phyloP scores from a whole-genome alignment of 2,797 vertebrate genomes.

The Heterohyrax brucei region DNA sequence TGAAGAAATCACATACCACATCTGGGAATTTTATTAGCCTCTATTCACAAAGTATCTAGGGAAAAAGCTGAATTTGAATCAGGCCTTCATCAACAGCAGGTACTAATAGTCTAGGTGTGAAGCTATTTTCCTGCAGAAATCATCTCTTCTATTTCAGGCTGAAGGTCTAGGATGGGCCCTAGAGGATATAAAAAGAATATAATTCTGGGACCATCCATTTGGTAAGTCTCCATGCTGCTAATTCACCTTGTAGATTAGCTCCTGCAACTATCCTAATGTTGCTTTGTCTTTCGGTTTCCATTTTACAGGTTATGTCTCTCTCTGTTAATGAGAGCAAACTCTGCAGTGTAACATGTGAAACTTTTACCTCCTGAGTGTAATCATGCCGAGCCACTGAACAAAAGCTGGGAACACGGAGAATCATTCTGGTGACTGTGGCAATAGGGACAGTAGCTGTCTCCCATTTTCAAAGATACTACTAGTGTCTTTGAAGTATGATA shows the following conservation, averaged over 20 bases:
- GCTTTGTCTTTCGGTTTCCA: neutral
- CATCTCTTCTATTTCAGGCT: neutral
- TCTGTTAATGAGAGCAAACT: neutral
- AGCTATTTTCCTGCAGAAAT: neutral
- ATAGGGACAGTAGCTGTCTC: neutral
- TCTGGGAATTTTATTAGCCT: slow-evolving; percentile 21
- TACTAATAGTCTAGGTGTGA: neutral
- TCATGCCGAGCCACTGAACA: neutral
- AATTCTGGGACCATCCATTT: neutral
- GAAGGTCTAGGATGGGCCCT: neutral
- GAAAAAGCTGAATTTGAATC: neutral
- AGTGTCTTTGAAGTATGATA: neutral
- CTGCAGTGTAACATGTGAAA: neutral
- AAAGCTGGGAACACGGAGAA: neutral
- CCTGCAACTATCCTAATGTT: neutral
- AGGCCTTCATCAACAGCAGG: neutral
- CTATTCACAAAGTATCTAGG: neutral
- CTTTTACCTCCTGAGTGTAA: neutral
- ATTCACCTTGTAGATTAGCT: neutral
- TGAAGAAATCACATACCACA: slow-evolving; percentile 58
- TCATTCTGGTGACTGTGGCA: neutral
- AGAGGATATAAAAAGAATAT: neutral
- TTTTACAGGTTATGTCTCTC: neutral
- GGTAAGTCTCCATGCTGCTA: neutral
- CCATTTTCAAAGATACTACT: neutral